Conservation (phyloP, 2,797 vertebrate species). For the Rhincodon typus region DNA sequence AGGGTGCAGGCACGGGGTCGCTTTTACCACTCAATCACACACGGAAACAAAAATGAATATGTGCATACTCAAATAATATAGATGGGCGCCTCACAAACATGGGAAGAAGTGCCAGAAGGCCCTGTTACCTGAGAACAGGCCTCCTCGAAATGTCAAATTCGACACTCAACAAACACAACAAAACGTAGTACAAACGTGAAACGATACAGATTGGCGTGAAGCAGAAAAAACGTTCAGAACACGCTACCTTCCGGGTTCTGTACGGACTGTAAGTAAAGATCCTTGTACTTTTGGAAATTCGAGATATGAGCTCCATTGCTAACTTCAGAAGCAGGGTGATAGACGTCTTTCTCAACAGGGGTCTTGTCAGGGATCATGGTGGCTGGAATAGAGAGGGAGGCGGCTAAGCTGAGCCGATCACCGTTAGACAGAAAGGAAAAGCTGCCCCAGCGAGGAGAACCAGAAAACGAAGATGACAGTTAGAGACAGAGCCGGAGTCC, state of each 20-base stretch:
- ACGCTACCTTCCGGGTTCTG: slow-evolving; percentile 58
- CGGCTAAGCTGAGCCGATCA: not conserved
- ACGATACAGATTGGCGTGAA: not conserved
- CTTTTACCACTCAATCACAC: not conserved
- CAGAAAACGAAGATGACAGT: too few relatives aligned
- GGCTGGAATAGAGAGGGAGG: not conserved
- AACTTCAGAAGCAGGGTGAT: slow-evolving; percentile 49
- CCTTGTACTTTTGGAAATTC: slow-evolving; percentile 64
- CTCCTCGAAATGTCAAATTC: not conserved
- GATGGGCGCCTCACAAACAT: not conserved
- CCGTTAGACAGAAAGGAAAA: not conserved
- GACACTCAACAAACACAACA: not conserved
- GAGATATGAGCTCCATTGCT: slow-evolving; percentile 56
- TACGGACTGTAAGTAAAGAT: slow-evolving; percentile 60
- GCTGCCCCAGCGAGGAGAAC: not conserved
- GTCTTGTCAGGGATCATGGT: slow-evolving; percentile 63
- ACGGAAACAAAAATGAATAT: not conserved
- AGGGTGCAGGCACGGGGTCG: not conserved
- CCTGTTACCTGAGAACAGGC: not conserved
- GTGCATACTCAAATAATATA: not conserved
- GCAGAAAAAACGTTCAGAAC: not conserved
- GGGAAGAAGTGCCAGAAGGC: not conserved
- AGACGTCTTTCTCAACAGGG: slow-evolving; percentile 54
- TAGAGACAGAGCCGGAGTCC: too few relatives aligned
- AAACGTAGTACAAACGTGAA: not conserved